Base-by-base conservation (phyloP, 2,797 vertebrate species). In the Liasis olivaceus region DNA sequence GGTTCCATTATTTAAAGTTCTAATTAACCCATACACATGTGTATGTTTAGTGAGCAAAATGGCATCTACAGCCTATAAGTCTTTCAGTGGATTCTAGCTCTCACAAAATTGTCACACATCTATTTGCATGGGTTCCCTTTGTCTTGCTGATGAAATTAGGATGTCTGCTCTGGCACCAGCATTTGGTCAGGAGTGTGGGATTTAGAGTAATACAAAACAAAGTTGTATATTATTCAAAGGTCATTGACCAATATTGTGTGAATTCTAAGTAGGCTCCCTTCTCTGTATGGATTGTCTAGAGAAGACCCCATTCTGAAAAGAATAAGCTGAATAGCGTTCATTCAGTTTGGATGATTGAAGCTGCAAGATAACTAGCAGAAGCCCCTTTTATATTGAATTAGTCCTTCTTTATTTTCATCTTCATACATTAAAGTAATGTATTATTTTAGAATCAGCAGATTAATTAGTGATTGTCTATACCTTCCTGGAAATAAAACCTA, bases 1-100 rank as follows among this genome's bases (percentile, higher is more conserved):
- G 94, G 95, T 96, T 95, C 97, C 95, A 96, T 97, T 97, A 96
- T 95, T 97, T 96, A 96, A 97, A 97, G 89, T 92, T 95, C 89
- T 97, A 98, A 98, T 97, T 97, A 97, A 97, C 94, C 91, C 87
- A 95, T 95, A 88, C 88, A 15, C 42, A 42, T 42, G 42, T 42
- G 42, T 42, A 42, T 42, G 42, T 42, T 42, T 42, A 42, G 88
- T 89, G 90, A 91, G 42, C 93, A 84, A 93, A 93, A 13, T 81
- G 11, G 15, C 17, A 89, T 64, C n/a, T 89, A 47, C 62, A 63
- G 63, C 20, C 91, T 91, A 87, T 0, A 0, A 93, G 56, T 93
- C 93, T 90, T 69, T 63, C 91, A 56, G 47, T 31, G 26, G 31
- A 60, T 47, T 60, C 51, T 51, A 72, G 64, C 22, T 86, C 31